These are phyloP conservation scores for Silurus meridionalis DNA, from an alignment of 2,113 vertebrate genomes.

Conservation along the genomic window DNA sequence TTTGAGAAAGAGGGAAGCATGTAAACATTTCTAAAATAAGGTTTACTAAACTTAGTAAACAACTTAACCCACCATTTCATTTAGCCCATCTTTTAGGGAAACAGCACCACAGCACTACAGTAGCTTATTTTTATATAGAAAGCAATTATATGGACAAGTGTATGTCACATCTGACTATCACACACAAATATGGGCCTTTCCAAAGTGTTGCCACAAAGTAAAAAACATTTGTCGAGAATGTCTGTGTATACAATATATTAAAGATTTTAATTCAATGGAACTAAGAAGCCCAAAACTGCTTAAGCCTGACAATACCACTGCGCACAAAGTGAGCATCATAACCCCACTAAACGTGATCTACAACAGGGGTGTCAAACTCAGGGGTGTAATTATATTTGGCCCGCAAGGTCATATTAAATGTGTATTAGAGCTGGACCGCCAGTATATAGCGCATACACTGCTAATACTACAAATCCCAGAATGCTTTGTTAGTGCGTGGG, in stretches of 20 bases:
- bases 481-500: too few relatives aligned
- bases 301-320: too few relatives aligned
- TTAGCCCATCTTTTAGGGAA: constrained; percentile 1
- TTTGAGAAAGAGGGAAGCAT: neutral
- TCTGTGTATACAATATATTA: neutral
- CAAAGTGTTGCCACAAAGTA: neutral
- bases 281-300: too few relatives aligned
- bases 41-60: neutral
- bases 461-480: too few relatives aligned
- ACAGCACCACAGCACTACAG: constrained; percentile 28
- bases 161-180: neutral
- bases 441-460: too few relatives aligned
- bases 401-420: too few relatives aligned
- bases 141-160: neutral
- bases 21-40: neutral
- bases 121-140: neutral
- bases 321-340: too few relatives aligned
- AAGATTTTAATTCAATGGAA: neutral
- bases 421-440: too few relatives aligned
- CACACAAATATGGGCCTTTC: neutral
- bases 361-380: too few relatives aligned
- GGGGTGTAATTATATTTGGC: too few relatives aligned
- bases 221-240: neutral
- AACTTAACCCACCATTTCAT: constrained; percentile 23
- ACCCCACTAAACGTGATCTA: too few relatives aligned